phyloP scores from a whole-genome alignment of 2,113 vertebrate genomes.

The Ammodytes dubius region DNA sequence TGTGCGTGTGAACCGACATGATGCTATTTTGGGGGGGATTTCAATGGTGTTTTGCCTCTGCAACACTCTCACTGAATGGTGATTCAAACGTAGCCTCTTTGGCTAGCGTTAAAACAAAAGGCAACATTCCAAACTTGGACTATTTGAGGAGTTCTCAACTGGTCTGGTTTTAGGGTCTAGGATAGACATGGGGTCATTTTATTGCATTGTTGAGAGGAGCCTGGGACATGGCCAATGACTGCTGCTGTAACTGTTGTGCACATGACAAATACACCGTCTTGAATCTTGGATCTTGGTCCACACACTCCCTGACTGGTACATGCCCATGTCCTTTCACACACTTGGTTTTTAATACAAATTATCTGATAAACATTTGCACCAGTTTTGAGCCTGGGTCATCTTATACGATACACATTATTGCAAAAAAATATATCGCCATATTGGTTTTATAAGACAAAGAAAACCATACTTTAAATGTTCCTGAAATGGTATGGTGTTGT shows the following conservation, averaged over 20 bases:
- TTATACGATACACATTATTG: not conserved
- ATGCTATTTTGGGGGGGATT: conserved; percentile 45
- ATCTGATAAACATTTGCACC: not conserved
- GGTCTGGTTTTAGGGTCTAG: not conserved
- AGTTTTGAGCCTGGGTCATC: not conserved
- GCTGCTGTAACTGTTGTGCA: no score
- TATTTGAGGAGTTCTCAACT: not conserved
- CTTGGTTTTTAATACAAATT: not conserved
- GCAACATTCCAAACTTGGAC: not conserved
- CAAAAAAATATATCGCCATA: not conserved
- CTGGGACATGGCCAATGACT: no score
- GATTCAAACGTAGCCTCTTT: conserved; percentile 25
- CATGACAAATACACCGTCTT: no score
- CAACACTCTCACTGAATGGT: conserved; percentile 38
- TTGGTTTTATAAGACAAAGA: conserved; percentile 5
- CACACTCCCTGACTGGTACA: not conserved
- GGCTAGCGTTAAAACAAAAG: not conserved
- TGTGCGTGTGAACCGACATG: conserved; percentile 62
- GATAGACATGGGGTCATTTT: not conserved
- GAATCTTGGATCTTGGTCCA: no score
- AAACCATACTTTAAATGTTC: not conserved
- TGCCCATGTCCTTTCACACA: not conserved
- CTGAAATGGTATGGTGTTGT: not conserved
- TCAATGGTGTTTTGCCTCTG: conserved; percentile 31
- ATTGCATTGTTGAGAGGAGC: no score